Percentiles rank a stretch among this genome's conserved stretches.
phyloP scores from a whole-genome alignment of 2,797 vertebrate genomes.

The Distichodus sexfasciatus region DNA sequence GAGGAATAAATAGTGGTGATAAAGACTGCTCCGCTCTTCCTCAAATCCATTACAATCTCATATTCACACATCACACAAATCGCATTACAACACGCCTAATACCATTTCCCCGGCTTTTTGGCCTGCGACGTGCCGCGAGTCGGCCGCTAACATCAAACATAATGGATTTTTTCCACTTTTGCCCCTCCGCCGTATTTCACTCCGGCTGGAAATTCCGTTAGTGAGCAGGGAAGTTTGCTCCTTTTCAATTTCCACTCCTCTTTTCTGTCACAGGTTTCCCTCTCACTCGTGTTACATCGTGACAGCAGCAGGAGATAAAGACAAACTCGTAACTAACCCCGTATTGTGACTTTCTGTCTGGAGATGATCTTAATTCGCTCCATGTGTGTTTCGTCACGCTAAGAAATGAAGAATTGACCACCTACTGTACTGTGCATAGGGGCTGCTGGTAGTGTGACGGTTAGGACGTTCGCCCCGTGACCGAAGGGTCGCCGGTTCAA shows the following conservation, averaged over 20 bases:
- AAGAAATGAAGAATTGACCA: too few species aligned
- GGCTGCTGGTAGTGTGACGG: too few species aligned
- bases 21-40: slow-evolving; percentile 78
- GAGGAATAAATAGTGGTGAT: slow-evolving; percentile 79
- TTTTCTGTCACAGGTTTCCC: slow-evolving; percentile 23
- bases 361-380: too few species aligned
- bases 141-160: slow-evolving; percentile 76
- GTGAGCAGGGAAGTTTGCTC: slow-evolving; percentile 12
- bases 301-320: too few species aligned
- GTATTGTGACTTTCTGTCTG: too few species aligned
- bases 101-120: slow-evolving; percentile 71
- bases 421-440: too few species aligned
- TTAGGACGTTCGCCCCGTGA: too few species aligned
- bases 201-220: slow-evolving; percentile 40
- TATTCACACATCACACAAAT: slow-evolving; percentile 78
- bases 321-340: too few species aligned
- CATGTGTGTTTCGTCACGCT: too few species aligned
- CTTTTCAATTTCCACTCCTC: slow-evolving; percentile 17
- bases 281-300: slow-evolving; percentile 6
- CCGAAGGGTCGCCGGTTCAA: too few species aligned
- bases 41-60: slow-evolving; percentile 83
- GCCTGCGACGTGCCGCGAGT: slow-evolving; percentile 55
- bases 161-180: slow-evolving; percentile 71
- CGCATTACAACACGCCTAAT: slow-evolving; percentile 78
- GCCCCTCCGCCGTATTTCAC: slow-evolving; percentile 11